These are phyloP conservation scores for Coranthus polyacanthus DNA, from an alignment of 2,797 vertebrate genomes.

Conservation along the genomic window DNA sequence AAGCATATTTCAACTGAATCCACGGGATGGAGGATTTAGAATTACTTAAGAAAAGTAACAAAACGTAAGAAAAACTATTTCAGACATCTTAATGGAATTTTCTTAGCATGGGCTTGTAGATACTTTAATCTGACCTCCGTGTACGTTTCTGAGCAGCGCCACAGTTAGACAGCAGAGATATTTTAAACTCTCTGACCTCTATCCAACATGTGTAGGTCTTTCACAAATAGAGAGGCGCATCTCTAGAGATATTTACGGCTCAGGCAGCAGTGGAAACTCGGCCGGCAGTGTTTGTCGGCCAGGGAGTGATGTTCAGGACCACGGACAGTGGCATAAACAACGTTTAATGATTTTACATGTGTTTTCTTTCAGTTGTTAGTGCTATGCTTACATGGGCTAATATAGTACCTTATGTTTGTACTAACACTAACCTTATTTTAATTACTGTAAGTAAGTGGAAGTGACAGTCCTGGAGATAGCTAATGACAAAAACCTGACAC, in stretches of 20 bases:
- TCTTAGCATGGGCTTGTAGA: not conserved
- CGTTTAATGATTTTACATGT: not conserved
- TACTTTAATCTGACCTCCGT: not conserved
- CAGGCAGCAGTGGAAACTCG: conserved; percentile 30
- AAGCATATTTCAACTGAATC: not conserved
- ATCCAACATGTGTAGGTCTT: not conserved
- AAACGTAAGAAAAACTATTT: too few relatives aligned
- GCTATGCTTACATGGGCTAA: not conserved
- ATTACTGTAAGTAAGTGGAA: not conserved
- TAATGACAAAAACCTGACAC: not conserved
- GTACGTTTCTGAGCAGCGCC: not conserved
- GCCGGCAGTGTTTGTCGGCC: conserved; percentile 32
- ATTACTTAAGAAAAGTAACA: too few relatives aligned
- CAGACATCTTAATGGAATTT: not conserved
- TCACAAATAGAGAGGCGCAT: conserved; percentile 39
- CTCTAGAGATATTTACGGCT: conserved; percentile 51
- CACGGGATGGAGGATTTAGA: too few relatives aligned
- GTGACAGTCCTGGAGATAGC: not conserved
- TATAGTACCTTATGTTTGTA: not conserved
- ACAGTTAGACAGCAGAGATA: not conserved
- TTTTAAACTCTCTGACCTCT: conserved; percentile 40
- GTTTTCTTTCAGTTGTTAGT: not conserved
- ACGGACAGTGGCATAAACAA: conserved; percentile 63
- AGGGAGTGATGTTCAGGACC: conserved; percentile 65
- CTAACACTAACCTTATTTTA: not conserved